Conservation (phyloP, 2,797 vertebrate genomes). For the Melanotaenia nigrans region DNA sequence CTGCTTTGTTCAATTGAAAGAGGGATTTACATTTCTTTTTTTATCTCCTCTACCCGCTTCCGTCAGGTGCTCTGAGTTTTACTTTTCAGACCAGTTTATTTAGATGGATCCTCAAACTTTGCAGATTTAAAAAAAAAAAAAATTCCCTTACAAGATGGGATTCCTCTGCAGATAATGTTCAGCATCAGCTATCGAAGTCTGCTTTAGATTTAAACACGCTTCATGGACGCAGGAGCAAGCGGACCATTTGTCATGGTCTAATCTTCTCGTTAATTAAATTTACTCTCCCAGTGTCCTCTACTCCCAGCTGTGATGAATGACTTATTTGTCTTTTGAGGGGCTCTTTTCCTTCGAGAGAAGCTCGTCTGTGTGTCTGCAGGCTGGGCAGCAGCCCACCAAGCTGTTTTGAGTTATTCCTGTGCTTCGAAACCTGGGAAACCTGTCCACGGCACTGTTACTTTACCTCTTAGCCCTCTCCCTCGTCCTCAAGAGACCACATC, state of each 20-base stretch:
- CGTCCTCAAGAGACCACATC: conserved; percentile 69
- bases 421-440: conserved; percentile 38
- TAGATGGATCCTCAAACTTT: conserved; percentile 19
- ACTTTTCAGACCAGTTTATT: conserved; percentile 37
- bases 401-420: conserved; percentile 55
- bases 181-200: conserved; percentile 21
- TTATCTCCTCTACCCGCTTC: conserved; percentile 38
- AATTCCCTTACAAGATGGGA: neutral
- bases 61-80: conserved; percentile 61
- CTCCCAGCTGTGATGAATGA: conserved; percentile 73
- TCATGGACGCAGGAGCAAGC: conserved; percentile 50
- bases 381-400: conserved; percentile 19
- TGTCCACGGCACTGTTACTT: conserved; percentile 47
- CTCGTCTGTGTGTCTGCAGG: conserved; percentile 25
- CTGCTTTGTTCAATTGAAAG: conserved; percentile 45
- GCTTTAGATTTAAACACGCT: conserved; percentile 42
- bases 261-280: conserved; percentile 76
- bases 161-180: conserved; percentile 11
- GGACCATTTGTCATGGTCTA: conserved; percentile 59
- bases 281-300: conserved; percentile 62
- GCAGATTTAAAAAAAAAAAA: conserved; percentile 8
- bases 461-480: conserved; percentile 49
- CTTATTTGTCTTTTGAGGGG: conserved; percentile 67
- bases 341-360: conserved; percentile 49
- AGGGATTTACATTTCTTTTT: conserved; percentile 70